Conservation (phyloP, 1,140 invertebrate genomes). For the Melitaea cinxia region DNA sequence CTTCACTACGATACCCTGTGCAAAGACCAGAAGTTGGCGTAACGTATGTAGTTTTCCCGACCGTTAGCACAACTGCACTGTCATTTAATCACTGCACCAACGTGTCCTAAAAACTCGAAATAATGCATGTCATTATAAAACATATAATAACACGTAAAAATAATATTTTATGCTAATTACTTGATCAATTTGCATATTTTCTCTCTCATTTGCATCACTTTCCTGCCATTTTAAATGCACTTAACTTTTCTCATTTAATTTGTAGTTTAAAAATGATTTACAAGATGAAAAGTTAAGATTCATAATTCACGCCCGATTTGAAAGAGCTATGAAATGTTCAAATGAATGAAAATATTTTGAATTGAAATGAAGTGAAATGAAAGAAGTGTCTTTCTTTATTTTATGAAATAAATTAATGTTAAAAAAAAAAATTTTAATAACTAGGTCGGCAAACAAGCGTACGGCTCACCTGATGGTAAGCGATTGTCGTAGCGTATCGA, state of each 20-base stretch:
- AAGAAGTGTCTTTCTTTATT: not conserved
- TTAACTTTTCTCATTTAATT: slow-evolving; percentile 7
- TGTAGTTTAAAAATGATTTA: not conserved
- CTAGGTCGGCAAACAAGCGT: too few species aligned
- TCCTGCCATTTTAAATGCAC: slow-evolving; percentile 10
- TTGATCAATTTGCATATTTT: slow-evolving; percentile 12
- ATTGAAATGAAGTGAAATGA: not conserved
- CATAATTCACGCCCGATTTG: not conserved
- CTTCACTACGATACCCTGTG: too few species aligned
- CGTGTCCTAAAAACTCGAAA: too few species aligned
- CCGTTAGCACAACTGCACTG: too few species aligned
- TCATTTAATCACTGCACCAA: too few species aligned
- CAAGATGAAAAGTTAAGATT: not conserved
- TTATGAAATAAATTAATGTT: not conserved
- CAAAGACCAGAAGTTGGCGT: too few species aligned
- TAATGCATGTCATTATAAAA: too few species aligned
- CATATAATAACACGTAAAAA: not conserved
- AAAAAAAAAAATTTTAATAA: too few species aligned
- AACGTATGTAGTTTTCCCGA: too few species aligned
- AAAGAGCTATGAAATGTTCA: not conserved
- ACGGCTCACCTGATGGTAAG: too few species aligned
- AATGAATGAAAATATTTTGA: not conserved
- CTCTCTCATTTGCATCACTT: slow-evolving; percentile 14
- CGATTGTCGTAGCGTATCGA: too few species aligned
- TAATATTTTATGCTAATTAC: slow-evolving; percentile 10